Conservation (phyloP, 2,797 vertebrate species). For the Apodemus agrarius region DNA sequence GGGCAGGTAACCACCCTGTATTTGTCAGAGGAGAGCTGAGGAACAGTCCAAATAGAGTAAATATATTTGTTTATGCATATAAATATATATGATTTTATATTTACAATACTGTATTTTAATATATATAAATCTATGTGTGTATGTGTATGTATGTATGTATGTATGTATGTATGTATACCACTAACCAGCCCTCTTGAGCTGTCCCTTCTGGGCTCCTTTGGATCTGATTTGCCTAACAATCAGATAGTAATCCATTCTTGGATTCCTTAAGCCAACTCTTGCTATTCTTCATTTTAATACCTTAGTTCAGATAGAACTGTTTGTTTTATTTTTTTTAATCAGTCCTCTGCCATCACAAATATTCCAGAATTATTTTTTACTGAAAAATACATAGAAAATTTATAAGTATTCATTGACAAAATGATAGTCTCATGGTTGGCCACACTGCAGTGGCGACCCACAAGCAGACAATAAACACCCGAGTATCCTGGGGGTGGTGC, state of each 20-base stretch:
- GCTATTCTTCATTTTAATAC: not conserved
- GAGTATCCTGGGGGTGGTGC: constrained; percentile 16
- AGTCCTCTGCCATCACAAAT: not conserved
- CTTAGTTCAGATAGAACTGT: not conserved
- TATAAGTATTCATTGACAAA: constrained; percentile 59
- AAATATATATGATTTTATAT: not conserved
- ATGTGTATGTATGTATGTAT: not conserved
- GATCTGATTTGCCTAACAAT: not conserved
- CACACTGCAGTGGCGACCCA: not conserved
- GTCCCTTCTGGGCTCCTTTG: not conserved
- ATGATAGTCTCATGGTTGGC: constrained; percentile 25
- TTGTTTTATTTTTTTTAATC: not conserved
- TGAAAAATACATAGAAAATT: constrained; percentile 63
- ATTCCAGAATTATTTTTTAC: constrained; percentile 48
- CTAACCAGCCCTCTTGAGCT: not conserved
- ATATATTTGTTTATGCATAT: not conserved
- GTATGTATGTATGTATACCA: not conserved
- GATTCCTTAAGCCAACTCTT: not conserved
- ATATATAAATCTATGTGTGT: not conserved
- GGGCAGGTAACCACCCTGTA: not conserved
- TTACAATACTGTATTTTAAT: not conserved
- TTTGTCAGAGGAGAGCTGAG: not conserved
- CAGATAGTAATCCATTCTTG: not conserved
- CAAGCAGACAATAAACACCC: constrained; percentile 24
- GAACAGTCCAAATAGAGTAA: not conserved